Conservation (phyloP, 2,888 invertebrate species). For the Alloscopus bannaensis region DNA sequence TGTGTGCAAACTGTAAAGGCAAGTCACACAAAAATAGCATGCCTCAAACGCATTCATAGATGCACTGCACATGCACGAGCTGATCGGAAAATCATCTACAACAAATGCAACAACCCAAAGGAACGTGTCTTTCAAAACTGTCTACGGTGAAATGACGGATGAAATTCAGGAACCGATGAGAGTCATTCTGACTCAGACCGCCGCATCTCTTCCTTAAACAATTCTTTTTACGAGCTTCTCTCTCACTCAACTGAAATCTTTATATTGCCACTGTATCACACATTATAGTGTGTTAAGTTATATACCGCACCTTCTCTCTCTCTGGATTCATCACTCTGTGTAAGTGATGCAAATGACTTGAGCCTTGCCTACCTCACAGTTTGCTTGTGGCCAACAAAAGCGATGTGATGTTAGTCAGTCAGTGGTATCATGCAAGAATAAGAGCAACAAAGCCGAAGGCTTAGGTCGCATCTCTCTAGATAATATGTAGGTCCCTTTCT, state of each 20-base stretch:
- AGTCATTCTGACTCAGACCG: slow-evolving; percentile 7
- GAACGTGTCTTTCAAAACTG: slow-evolving; percentile 41
- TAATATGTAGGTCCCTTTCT: slow-evolving; percentile 61
- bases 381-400: slow-evolving; percentile 20
- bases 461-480: slow-evolving; percentile 41
- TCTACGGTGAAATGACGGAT: slow-evolving; percentile 43
- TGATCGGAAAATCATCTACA: neutral
- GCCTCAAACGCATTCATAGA: neutral
- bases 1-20: too few relatives aligned
- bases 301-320: slow-evolving; percentile 31
- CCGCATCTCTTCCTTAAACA: slow-evolving; percentile 9
- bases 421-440: slow-evolving; percentile 48
- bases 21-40: slow-evolving; percentile 33
- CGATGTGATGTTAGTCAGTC: slow-evolving; percentile 48
- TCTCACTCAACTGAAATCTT: too few relatives aligned
- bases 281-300: too few relatives aligned
- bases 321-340: slow-evolving; percentile 50
- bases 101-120: slow-evolving; percentile 20
- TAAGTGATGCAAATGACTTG: slow-evolving; percentile 23
- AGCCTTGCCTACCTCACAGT: slow-evolving; percentile 49
- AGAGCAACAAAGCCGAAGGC: slow-evolving; percentile 54
- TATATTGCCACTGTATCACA: slow-evolving; percentile 14
- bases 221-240: neutral
- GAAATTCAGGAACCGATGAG: slow-evolving; percentile 48
- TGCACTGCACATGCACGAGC: slow-evolving; percentile 21